These are phyloP conservation scores for Dicerorhinus sumatrensis DNA, from an alignment of 2,113 vertebrate species.

Conservation along the genomic window DNA sequence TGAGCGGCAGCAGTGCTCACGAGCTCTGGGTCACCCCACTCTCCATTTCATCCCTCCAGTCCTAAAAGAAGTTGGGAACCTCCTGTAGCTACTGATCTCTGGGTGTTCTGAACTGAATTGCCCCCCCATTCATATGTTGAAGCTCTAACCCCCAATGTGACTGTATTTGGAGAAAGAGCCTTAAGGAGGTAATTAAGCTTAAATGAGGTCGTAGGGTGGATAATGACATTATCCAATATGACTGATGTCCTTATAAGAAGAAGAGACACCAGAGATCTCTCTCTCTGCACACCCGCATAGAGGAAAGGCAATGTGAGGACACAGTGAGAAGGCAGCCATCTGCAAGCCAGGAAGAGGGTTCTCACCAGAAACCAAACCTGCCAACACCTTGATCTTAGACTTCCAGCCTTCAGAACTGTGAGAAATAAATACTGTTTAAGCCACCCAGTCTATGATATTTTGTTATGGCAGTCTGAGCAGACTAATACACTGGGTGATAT, in stretches of 20 bases:
- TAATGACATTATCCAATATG: neutral
- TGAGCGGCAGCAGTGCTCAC: neutral
- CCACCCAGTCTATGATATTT: neutral
- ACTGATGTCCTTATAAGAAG: neutral
- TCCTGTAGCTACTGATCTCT: neutral
- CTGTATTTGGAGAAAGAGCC: neutral
- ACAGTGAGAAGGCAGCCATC: neutral
- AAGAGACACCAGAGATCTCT: neutral
- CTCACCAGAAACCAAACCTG: neutral
- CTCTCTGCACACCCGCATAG: neutral
- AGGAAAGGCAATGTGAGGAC: neutral
- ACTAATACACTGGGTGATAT: neutral
- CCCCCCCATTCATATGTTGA: neutral
- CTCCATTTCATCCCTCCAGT: neutral
- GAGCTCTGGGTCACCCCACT: neutral
- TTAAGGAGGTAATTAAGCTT: neutral
- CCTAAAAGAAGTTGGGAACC: neutral
- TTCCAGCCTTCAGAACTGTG: neutral
- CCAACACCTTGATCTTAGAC: neutral
- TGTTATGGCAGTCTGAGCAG: neutral
- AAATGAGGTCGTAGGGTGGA: neutral
- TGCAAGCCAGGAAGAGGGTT: neutral
- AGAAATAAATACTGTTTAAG: neutral
- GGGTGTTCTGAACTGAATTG: neutral
- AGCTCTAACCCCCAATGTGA: neutral